Conservation (phyloP, 2,797 vertebrate genomes). For the Syngnathus rostellatus region DNA sequence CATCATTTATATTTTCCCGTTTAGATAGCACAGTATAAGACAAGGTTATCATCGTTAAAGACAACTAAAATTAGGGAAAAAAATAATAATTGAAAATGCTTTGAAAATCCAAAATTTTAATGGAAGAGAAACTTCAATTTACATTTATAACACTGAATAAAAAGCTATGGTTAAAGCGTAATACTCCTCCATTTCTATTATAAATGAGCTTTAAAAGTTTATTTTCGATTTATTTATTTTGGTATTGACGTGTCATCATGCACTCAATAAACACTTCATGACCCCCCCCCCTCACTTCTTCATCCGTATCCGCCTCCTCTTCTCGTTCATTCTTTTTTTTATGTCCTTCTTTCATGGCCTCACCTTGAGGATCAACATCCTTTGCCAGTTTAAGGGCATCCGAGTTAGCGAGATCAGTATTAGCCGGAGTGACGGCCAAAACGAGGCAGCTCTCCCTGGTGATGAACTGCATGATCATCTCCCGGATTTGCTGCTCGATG, state of each 20-base stretch:
- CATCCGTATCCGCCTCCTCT: conserved; percentile 3
- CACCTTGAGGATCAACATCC: conserved; percentile 92
- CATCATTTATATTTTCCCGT: not conserved
- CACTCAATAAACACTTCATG: conserved; percentile 13
- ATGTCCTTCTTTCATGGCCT: not conserved
- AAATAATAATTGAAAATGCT: no score
- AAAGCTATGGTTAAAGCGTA: no score
- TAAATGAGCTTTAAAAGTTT: no score
- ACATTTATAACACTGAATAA: no score
- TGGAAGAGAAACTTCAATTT: no score
- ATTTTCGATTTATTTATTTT: no score
- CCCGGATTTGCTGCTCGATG: conserved; percentile 91
- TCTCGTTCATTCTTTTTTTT: not conserved
- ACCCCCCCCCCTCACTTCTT: conserved; percentile 3
- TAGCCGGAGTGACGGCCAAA: conserved; percentile 90
- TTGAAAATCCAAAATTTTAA: no score
- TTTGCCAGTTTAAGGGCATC: conserved; percentile 92
- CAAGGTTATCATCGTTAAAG: no score
- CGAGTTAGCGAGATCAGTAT: conserved; percentile 93
- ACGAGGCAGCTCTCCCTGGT: conserved; percentile 88
- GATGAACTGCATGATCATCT: conserved; percentile 97
- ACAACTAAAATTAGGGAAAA: no score
- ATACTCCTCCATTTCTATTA: no score
- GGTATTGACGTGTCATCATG: not conserved
- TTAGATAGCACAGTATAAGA: not conserved